phyloP scores from a whole-genome alignment of 2,797 vertebrate genomes.

The Sebastes taczanowskii region DNA sequence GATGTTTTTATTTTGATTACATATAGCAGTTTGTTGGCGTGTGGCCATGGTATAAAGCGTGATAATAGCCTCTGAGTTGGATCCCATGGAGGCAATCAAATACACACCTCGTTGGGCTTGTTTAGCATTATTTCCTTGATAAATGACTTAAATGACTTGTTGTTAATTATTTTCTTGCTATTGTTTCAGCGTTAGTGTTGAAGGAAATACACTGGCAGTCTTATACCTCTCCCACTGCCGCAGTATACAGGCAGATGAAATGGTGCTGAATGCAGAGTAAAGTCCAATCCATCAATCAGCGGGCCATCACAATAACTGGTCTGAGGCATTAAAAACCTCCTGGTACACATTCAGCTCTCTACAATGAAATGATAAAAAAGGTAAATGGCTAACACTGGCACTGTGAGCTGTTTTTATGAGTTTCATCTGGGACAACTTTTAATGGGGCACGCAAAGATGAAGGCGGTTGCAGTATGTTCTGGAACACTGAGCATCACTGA shows the following conservation, averaged over 20 bases:
- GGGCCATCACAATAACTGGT: constrained; percentile 28
- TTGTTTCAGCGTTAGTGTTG: constrained; percentile 17
- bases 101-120: neutral
- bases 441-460: constrained; percentile 50
- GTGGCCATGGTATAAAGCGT: constrained; percentile 14
- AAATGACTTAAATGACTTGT: constrained; percentile 10
- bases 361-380: constrained; percentile 51
- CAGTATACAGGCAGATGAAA: constrained; percentile 29
- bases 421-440: constrained; percentile 55
- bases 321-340: constrained; percentile 39
- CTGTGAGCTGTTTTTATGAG: constrained; percentile 52
- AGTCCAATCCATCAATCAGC: constrained; percentile 49
- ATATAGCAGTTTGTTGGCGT: neutral
- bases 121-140: constrained; percentile 29
- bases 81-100: neutral
- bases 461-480: constrained; percentile 55
- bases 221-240: neutral
- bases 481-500: constrained; percentile 41
- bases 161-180: constrained; percentile 12
- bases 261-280: constrained; percentile 29
- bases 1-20: neutral
- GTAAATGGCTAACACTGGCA: constrained; percentile 47
- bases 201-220: constrained; percentile 31
- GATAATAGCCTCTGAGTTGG: neutral
- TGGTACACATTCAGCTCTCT: constrained; percentile 59